These are phyloP conservation scores for Orientallactaga bullata DNA, from an alignment of 2,113 vertebrate genomes.

Conservation along the genomic window DNA sequence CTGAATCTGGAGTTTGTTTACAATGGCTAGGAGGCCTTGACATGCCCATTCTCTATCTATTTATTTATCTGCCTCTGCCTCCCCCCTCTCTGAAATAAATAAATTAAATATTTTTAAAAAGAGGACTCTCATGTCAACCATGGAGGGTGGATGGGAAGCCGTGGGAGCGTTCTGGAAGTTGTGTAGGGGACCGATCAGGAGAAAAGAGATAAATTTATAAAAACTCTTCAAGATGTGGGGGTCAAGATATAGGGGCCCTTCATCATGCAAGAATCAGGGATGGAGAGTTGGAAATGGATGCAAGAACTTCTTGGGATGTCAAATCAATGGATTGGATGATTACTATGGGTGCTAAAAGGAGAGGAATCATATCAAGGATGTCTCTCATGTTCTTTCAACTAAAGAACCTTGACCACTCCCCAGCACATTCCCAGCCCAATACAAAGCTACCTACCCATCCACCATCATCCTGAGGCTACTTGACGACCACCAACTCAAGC, in stretches of 20 bases:
- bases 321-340: background rate
- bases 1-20: too few relatives aligned
- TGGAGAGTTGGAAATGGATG: background rate
- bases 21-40: too few relatives aligned
- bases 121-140: background rate
- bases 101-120: too few relatives aligned
- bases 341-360: background rate
- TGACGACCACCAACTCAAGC: conserved; percentile 10
- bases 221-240: background rate
- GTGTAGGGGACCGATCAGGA: background rate
- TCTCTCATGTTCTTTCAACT: background rate
- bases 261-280: background rate
- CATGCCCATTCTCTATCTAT: too few relatives aligned
- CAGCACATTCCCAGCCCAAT: background rate
- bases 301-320: conserved; percentile 15
- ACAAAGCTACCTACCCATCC: conserved; percentile 11
- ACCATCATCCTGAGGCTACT: background rate
- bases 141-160: background rate
- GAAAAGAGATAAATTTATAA: background rate
- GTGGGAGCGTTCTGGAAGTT: background rate
- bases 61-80: too few relatives aligned
- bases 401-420: background rate
- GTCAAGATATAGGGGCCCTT: background rate
- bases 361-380: background rate
- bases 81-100: too few relatives aligned